These are phyloP conservation scores for Brotula barbata DNA, from an alignment of 2,797 vertebrate species.

Conservation along the genomic window DNA sequence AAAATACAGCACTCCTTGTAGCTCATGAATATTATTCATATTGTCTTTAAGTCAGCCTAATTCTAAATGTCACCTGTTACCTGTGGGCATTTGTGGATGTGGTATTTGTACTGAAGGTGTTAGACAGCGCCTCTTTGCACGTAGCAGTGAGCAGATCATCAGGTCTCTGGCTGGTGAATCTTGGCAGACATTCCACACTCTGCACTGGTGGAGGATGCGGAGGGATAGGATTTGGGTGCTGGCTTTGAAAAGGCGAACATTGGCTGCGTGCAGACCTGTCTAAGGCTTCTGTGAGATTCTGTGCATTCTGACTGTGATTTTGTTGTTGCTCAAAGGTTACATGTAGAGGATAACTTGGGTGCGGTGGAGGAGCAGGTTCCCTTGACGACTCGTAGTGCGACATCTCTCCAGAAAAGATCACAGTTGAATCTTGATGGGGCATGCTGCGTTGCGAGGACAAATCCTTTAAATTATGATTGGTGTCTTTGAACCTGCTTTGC, in stretches of 20 bases:
- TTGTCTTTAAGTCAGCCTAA: too few relatives aligned
- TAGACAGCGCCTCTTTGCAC: conserved; percentile 31
- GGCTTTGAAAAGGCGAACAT: not conserved
- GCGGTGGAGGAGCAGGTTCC: not conserved
- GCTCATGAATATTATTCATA: too few relatives aligned
- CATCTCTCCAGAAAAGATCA: conserved; percentile 5
- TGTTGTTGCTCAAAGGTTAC: conserved; percentile 10
- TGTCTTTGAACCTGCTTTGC: not conserved
- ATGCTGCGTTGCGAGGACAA: conserved; percentile 19
- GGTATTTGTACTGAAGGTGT: conserved; percentile 23
- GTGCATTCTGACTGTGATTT: not conserved
- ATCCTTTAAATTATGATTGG: not conserved
- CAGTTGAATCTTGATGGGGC: not conserved
- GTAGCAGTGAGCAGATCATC: conserved; percentile 35
- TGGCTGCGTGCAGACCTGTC: not conserved
- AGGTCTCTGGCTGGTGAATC: conserved; percentile 68
- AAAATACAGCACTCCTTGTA: too few relatives aligned
- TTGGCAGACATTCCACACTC: conserved; percentile 54
- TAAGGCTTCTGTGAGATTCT: conserved; percentile 5
- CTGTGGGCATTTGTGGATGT: conserved; percentile 28
- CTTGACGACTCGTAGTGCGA: not conserved
- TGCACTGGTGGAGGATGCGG: conserved; percentile 1
- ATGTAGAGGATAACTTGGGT: not conserved
- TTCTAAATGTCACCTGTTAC: conserved; percentile 34
- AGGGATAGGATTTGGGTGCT: not conserved